These are phyloP conservation scores for Hirtodrosophila alboralis DNA, from an alignment of 2,888 invertebrate species.

Conservation along the genomic window DNA sequence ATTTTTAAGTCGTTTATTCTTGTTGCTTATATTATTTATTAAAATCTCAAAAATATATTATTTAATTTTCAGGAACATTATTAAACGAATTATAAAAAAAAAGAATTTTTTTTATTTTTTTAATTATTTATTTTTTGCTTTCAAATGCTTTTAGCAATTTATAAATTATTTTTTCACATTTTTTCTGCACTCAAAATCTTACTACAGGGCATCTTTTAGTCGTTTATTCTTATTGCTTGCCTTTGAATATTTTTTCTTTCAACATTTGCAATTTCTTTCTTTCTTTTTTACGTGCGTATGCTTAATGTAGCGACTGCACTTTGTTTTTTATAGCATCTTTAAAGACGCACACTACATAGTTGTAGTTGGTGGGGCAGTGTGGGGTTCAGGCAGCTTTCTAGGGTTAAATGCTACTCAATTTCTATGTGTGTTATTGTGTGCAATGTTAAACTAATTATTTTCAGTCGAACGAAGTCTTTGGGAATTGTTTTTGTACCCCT, in stretches of 20 bases:
- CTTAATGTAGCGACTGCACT: constrained; percentile 35
- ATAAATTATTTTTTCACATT: too few species aligned
- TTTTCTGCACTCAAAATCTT: too few species aligned
- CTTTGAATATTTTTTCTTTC: too few species aligned
- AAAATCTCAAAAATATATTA: too few species aligned
- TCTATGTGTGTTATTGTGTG: constrained; percentile 9
- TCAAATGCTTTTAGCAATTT: too few species aligned
- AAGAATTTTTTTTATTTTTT: too few species aligned
- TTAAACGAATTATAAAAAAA: too few species aligned
- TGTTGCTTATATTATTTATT: neutral
- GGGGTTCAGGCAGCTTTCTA: constrained; percentile 6
- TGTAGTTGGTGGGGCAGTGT: neutral
- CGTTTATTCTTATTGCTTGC: neutral
- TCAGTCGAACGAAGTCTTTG: constrained; percentile 17
- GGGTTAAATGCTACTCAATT: constrained; percentile 39
- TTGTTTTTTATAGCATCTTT: constrained; percentile 19
- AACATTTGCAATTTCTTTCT: constrained; percentile 14
- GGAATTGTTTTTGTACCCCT: neutral
- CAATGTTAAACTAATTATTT: constrained; percentile 37
- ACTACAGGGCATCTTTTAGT: constrained; percentile 14
- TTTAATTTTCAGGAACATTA: too few species aligned
- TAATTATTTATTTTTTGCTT: too few species aligned
- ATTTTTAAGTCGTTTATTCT: neutral
- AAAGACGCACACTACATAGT: too few species aligned
- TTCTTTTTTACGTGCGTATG: constrained; percentile 24